Conservation (phyloP, 2,888 invertebrate species). For the Drosophila paranaensis region DNA sequence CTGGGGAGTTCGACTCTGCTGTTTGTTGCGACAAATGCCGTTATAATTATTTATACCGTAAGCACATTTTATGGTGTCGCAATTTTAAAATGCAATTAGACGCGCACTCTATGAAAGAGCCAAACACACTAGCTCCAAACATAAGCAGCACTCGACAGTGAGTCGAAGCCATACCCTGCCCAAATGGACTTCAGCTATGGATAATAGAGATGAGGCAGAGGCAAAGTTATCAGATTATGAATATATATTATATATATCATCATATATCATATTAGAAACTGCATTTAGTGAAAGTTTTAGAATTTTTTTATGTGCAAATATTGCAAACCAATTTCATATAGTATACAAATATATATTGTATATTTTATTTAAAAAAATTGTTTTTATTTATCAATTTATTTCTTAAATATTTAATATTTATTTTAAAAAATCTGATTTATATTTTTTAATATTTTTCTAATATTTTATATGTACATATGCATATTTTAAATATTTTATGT, state of each 20-base stretch:
- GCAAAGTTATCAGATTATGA: not conserved
- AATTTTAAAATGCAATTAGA: conserved; percentile 83
- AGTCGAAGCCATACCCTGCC: conserved; percentile 29
- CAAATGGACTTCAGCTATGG: too few relatives aligned
- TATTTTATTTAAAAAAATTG: not conserved
- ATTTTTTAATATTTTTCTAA: not conserved
- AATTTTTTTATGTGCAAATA: too few relatives aligned
- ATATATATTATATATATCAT: not conserved
- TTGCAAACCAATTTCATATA: too few relatives aligned
- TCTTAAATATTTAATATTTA: too few relatives aligned
- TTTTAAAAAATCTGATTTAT: not conserved
- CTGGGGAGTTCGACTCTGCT: conserved; percentile 61
- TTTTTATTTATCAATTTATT: not conserved
- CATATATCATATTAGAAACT: not conserved
- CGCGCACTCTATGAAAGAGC: conserved; percentile 60
- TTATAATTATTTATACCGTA: conserved; percentile 83
- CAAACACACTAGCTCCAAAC: conserved; percentile 36
- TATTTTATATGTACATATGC: too few relatives aligned
- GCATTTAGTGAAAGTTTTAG: not conserved
- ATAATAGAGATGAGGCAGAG: not conserved
- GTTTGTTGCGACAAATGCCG: conserved; percentile 79
- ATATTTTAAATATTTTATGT: too few relatives aligned
- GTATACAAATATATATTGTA: too few relatives aligned
- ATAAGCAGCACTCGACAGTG: not conserved
- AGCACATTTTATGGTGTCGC: conserved; percentile 83